Evolutionary conservation across 2,797 vertebrate species (phyloP).

Genomic region (Anas capensis): DNA sequence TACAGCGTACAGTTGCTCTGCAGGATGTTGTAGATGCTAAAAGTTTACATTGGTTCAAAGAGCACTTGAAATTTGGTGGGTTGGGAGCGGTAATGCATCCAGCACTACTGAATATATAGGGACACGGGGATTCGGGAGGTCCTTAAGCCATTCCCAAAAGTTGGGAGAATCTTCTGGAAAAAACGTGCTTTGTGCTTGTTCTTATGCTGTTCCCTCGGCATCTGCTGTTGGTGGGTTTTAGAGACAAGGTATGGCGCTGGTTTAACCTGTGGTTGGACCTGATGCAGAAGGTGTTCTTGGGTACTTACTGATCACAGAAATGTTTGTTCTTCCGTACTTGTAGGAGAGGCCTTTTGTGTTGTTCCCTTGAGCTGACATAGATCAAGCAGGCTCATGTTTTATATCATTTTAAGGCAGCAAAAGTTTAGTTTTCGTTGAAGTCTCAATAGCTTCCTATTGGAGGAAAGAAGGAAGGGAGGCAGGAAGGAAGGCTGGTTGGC

Average conservation of each 20-base stretch:
- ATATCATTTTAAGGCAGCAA: not conserved
- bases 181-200: not conserved
- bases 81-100: not conserved
- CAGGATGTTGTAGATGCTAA: not conserved
- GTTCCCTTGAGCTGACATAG: not conserved
- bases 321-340: not conserved
- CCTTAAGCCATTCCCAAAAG: not conserved
- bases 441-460: not conserved
- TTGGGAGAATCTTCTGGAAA: not conserved
- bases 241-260: not conserved
- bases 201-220: not conserved
- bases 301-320: not conserved
- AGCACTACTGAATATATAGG: not conserved
- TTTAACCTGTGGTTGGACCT: not conserved
- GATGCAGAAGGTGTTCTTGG: not conserved
- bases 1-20: not conserved
- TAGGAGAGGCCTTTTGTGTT: not conserved
- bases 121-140: not conserved
- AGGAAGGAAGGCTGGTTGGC: not conserved
- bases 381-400: not conserved
- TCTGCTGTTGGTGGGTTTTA: not conserved
- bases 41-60: not conserved
- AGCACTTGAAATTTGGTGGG: not conserved
- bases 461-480: not conserved
- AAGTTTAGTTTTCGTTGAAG: not conserved